These are phyloP conservation scores for Ceyx margarethae DNA, from an alignment of 2,113 vertebrate species.

Conservation along the genomic window DNA sequence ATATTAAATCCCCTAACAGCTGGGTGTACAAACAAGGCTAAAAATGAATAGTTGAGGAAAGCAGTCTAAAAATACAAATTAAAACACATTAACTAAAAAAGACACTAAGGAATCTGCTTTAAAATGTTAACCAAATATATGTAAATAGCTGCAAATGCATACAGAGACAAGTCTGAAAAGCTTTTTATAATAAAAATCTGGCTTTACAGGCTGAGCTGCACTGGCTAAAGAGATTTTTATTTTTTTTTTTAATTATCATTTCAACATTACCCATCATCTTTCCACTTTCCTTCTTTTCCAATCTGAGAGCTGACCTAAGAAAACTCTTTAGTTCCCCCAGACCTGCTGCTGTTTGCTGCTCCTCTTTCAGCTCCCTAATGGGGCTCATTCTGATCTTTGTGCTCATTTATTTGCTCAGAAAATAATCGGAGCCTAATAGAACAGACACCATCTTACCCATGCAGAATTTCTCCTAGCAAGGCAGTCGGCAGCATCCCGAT, in stretches of 20 bases:
- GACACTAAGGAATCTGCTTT: conserved; percentile 67
- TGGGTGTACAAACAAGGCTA: conserved; percentile 61
- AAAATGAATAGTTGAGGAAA: conserved; percentile 61
- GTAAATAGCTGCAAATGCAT: conserved; percentile 66
- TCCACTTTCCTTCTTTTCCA: not conserved
- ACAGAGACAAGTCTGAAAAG: conserved; percentile 62
- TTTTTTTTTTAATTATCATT: not conserved
- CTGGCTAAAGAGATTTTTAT: not conserved
- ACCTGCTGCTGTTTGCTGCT: not conserved
- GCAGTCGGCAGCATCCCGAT: not conserved
- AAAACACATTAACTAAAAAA: conserved; percentile 62
- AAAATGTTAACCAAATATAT: conserved; percentile 66
- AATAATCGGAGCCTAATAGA: not conserved
- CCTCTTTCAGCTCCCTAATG: not conserved
- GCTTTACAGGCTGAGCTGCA: conserved; percentile 45
- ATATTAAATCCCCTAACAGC: conserved; percentile 49
- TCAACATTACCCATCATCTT: not conserved
- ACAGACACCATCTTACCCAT: conserved; percentile 28
- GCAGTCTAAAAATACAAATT: conserved; percentile 65
- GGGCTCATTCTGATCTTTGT: not conserved
- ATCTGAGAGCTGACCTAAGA: not conserved
- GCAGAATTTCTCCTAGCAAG: not conserved
- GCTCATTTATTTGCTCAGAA: not conserved
- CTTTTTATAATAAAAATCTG: conserved; percentile 50
- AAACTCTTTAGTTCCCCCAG: not conserved